Conservation (phyloP, 2,888 invertebrate genomes). For the Kuschelorhynchus macadamiae region DNA sequence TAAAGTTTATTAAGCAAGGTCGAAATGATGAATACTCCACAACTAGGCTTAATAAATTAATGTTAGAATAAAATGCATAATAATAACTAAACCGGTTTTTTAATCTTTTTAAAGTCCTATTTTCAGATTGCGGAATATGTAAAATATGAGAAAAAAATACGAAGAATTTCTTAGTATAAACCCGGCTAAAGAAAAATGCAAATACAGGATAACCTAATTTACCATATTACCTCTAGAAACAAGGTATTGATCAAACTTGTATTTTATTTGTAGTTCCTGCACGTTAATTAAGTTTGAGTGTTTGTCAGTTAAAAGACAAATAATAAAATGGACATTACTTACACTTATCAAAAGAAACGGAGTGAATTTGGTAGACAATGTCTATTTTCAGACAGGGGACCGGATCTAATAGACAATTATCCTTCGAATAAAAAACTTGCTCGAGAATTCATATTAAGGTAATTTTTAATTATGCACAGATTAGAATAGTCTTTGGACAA, state of each 20-base stretch:
- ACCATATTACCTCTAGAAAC: neutral
- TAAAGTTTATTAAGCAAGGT: no score
- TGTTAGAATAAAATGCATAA: no score
- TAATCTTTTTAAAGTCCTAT: no score
- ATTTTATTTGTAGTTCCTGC: slow-evolving; percentile 19
- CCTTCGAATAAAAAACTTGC: slow-evolving; percentile 71
- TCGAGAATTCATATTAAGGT: slow-evolving; percentile 55
- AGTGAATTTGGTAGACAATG: slow-evolving; percentile 81
- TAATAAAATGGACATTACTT: slow-evolving; percentile 69
- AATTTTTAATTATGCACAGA: slow-evolving; percentile 8
- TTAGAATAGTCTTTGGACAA: neutral
- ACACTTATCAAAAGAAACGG: slow-evolving; percentile 78
- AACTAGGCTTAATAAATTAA: no score
- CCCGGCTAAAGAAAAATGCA: no score
- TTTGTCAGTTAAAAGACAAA: slow-evolving; percentile 14
- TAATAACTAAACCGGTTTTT: no score
- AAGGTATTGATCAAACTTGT: slow-evolving; percentile 44
- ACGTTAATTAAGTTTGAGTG: neutral
- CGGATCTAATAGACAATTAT: slow-evolving; percentile 76
- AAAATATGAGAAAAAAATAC: no score
- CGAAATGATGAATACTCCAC: no score
- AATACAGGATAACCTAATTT: no score
- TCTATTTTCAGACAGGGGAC: slow-evolving; percentile 79
- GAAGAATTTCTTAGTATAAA: no score
- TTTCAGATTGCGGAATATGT: no score